A percentile compares a stretch with the other conserved stretches of the same genome.
phyloP scores from a whole-genome alignment of 2,797 vertebrate genomes.

The Varecia variegata region DNA sequence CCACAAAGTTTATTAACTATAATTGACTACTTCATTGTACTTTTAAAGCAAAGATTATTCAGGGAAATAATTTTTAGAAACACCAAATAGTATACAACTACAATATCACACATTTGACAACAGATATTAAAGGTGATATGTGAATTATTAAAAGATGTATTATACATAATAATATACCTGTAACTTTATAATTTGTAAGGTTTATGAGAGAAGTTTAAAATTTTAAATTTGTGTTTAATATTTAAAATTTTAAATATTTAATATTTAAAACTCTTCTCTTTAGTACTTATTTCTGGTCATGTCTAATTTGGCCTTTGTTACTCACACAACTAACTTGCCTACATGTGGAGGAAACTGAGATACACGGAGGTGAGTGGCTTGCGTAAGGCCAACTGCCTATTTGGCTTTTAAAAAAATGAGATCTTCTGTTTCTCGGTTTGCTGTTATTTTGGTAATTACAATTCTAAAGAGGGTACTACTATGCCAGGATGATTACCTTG shows the following conservation, averaged over 20 bases:
- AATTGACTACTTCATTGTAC: neutral
- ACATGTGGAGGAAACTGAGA: neutral
- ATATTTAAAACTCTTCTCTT: neutral
- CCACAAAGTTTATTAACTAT: neutral
- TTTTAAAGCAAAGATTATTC: neutral
- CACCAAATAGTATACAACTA: neutral
- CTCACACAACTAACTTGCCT: neutral
- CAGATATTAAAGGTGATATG: neutral
- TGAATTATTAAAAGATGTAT: neutral
- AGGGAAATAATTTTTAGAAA: neutral
- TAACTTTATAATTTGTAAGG: neutral
- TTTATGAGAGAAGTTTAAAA: neutral
- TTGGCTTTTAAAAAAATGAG: neutral
- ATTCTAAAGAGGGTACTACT: neutral
- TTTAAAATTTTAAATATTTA: neutral
- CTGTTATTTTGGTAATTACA: neutral
- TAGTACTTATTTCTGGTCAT: neutral
- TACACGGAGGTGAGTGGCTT: neutral
- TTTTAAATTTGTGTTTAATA: neutral
- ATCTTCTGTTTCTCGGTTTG: neutral
- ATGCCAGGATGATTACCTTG: neutral
- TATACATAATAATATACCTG: neutral
- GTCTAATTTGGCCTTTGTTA: neutral
- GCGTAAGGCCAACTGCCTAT: neutral
- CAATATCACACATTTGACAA: neutral